Conservation (phyloP, 2,888 invertebrate species). For the Aspidiotus rigidus region DNA sequence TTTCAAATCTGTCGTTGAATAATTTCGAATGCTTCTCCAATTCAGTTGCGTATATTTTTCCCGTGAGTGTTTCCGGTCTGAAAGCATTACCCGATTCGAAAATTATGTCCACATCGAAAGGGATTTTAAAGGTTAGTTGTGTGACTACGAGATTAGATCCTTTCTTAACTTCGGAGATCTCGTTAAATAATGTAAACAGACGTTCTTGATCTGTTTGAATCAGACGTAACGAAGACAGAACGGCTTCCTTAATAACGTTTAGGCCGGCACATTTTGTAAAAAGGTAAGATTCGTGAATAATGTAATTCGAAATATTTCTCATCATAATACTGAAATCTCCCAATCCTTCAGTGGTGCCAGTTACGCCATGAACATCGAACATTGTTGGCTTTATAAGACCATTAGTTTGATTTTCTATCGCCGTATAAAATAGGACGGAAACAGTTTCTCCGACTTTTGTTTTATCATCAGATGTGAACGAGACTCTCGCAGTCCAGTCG, state of each 20-base stretch:
- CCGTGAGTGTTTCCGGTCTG: constrained; percentile 49
- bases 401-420: constrained; percentile 61
- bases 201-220: constrained; percentile 3
- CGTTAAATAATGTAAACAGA: constrained; percentile 14
- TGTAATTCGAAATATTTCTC: constrained; percentile 5
- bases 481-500: constrained; percentile 84
- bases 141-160: constrained; percentile 41
- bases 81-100: constrained; percentile 65
- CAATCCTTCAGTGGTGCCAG: constrained; percentile 31
- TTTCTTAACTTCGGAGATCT: constrained; percentile 16
- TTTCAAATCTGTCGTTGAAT: constrained; percentile 73
- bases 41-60: constrained; percentile 56
- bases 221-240: constrained; percentile 3
- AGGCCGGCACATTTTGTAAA: constrained; percentile 10
- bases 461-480: constrained; percentile 50
- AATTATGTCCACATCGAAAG: constrained; percentile 72
- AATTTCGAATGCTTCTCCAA: constrained; percentile 51
- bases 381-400: constrained; percentile 49
- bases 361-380: constrained; percentile 41
- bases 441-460: constrained; percentile 11
- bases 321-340: constrained; percentile 33
- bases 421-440: constrained; percentile 71
- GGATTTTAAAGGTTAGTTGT: constrained; percentile 56
- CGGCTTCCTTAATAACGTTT: constrained; percentile 22
- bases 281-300: constrained; percentile 18